Evolutionary conservation across 2,113 vertebrate species (phyloP), one percentile per base, ranked within the genome.

Genomic region (Bettongia penicillata): DNA sequence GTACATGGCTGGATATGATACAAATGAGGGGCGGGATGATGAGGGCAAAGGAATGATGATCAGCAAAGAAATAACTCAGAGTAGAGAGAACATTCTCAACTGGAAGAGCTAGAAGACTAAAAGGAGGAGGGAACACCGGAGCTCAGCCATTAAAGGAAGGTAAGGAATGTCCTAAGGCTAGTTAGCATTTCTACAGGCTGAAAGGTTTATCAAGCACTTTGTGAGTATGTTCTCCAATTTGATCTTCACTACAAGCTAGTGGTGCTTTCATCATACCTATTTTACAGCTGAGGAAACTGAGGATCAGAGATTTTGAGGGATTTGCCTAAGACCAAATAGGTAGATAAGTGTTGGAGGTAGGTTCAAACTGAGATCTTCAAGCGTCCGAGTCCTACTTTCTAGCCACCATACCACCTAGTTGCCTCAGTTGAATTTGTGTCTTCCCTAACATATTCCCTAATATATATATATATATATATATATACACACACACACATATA

Each of bases 211-310:
- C 1, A 7, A 77, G 37, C 68, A n/a, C 37, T 77, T 77, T 77
- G 1, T 14, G 1, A 4, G 37, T n/a, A 19, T n/a, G 5, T 77
- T 77, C 1, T n/a, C 37, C 7, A 19, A 4, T n/a, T 19, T n/a
- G 14, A 25, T n/a, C 14, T 37, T n/a, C 37, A 19, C 3, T 19
- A 37, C 31, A n/a, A 22, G 6, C 14, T n/a, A n/a, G n/a, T n/a
- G n/a, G 14, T n/a, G 16, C 14, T 77, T 22, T n/a, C 25, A 77
- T 2, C 14, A 77, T n/a, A n/a, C 1, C 37, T 16, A 77, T 37
- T 68, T 68, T 37, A 77, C 4, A 6, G 16, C 16, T n/a, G 68
- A n/a, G 14, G 16, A 77, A 77, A 77, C 5, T 61, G 57, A 77
- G 68, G 37, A n/a, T 77, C 14, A 19, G 37, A 77, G 68, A 19